Evolutionary conservation across 2,888 invertebrate species (phyloP), one percentile per base, ranked within the genome.

Genomic region (Theodoxus fluviatilis): DNA sequence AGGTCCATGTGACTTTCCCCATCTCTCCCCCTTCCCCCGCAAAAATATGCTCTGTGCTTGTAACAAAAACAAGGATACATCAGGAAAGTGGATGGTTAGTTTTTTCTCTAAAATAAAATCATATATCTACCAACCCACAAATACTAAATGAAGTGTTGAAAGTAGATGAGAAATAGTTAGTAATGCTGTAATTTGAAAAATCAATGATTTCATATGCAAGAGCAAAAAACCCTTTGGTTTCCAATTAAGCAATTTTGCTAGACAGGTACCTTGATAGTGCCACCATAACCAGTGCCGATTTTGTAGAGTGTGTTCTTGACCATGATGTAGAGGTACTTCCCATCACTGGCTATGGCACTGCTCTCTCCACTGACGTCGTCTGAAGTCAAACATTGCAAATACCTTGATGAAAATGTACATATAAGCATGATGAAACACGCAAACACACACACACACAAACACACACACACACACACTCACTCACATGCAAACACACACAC

Each of bases 231-330:
- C 12, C 12, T 57, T 9, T 9, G 22, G 9, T 33, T 2, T 33
- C 28, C n/a, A 15, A 37, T 15, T 6, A 43, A 43, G 22, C 12
- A n/a, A 18, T 31, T 6, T 25, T 35, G 38, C 3, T 2, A 18
- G 43, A 6, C 7, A 71, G 49, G 37, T 73, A 85, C 85, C 87
- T 93, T 93, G 77, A 95, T 91, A 7, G 98, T 96, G 75, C 94
- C 95, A 66, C 94, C 94, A 85, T 95, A 95, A 7, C 98, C 98
- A 67, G 96, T 94, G 25, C 98, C 98, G 74, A 98, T 92, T 89
- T 98, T 98, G 75, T 94, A 90, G 61, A 98, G 89, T 1, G 95
- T 94, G 12, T 92, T 92, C 68, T 80, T 80, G 72, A 86, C 87
- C 80, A 94, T 92, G 37, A 98, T 89, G 87, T 95, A 98, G 68